Evolutionary conservation across 1,140 invertebrate genomes (phyloP).

Genomic region (Drosophila neocordata): DNA sequence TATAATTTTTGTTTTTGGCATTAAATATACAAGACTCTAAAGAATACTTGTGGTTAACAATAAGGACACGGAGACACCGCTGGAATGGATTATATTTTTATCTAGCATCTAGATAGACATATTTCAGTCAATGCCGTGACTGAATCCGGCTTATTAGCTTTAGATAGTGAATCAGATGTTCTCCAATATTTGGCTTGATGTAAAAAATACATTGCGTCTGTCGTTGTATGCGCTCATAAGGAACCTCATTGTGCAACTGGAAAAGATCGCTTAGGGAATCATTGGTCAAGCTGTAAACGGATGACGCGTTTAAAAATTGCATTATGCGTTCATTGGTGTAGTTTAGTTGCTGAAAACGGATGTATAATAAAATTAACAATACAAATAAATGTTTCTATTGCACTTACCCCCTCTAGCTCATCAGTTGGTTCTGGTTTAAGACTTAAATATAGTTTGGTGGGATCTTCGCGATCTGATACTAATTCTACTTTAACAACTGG

Average conservation of each 20-base stretch:
- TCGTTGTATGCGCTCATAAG: slow-evolving; percentile 39
- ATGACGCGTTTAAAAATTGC: slow-evolving; percentile 67
- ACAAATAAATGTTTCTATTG: neutral
- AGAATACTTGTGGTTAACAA: slow-evolving; percentile 40
- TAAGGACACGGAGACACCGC: slow-evolving; percentile 24
- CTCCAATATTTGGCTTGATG: slow-evolving; percentile 65
- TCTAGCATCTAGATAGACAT: slow-evolving; percentile 27
- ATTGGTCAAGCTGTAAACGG: slow-evolving; percentile 32
- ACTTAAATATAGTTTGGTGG: slow-evolving; percentile 64
- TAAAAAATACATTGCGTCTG: slow-evolving; percentile 74
- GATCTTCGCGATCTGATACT: slow-evolving; percentile 59
- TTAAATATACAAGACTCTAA: slow-evolving; percentile 34
- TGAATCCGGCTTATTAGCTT: slow-evolving; percentile 63
- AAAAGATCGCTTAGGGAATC: slow-evolving; percentile 66
- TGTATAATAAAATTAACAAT: neutral
- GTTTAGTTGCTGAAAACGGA: slow-evolving; percentile 48
- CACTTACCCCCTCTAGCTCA: slow-evolving; percentile 68
- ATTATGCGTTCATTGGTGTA: slow-evolving; percentile 77
- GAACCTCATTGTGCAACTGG: slow-evolving; percentile 43
- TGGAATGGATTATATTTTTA: slow-evolving; percentile 19
- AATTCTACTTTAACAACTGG: slow-evolving; percentile 64
- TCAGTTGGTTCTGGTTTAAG: slow-evolving; percentile 40
- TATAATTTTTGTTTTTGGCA: slow-evolving; percentile 47
- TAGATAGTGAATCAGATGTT: slow-evolving; percentile 71
- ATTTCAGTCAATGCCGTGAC: slow-evolving; percentile 15